Evolutionary conservation across 2,113 vertebrate genomes (phyloP), one percentile per base, ranked within the genome.

Genomic region (Glareola pratincola): DNA sequence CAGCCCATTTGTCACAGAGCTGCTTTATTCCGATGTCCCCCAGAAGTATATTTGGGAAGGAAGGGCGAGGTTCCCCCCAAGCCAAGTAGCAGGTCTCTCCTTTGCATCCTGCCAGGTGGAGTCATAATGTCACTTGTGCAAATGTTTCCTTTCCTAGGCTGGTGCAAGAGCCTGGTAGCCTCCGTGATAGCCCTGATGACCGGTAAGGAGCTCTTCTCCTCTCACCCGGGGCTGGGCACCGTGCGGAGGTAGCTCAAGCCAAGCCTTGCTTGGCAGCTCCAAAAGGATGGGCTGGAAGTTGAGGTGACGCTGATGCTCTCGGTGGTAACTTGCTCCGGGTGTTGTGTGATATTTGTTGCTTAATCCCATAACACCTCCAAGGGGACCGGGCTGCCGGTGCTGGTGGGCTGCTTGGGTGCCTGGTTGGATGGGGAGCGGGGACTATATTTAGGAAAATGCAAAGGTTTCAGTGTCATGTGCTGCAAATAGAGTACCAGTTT

Each of bases 111-210:
- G 63, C 59, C n/a, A 69, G 29, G 27, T 76, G 41, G 50, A 80
- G n/a, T 45, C 36, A 4, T 57, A 45, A 43, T 2, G 13, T 80
- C 45, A 34, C n/a, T 47, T 84, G 50, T 84, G 80, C 64, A 86
- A 83, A 54, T 37, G 9, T 77, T 84, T 67, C 76, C 41, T 92
- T 48, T 74, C 53, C 19, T 36, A 81, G 83, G 83, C 80, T 78
- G 89, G 59, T 81, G 73, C 76, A 63, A 59, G 88, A 96, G 71
- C 83, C 76, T 88, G 93, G 51, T 36, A 74, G 86, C 29, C 43
- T 69, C 89, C 1, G 2, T 92, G 83, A 71, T 3, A 19, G 88
- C 68, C 59, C 32, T 69, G 50, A 4, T 71, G 30, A 18, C 6
- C 1, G 37, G 13, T 86, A n/a, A 81, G 76, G 80, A 87, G 82